Evolutionary conservation across 1,140 invertebrate species (phyloP), one percentile per base, ranked within the genome.

Genomic region (Acromyrmex echinatior): DNA sequence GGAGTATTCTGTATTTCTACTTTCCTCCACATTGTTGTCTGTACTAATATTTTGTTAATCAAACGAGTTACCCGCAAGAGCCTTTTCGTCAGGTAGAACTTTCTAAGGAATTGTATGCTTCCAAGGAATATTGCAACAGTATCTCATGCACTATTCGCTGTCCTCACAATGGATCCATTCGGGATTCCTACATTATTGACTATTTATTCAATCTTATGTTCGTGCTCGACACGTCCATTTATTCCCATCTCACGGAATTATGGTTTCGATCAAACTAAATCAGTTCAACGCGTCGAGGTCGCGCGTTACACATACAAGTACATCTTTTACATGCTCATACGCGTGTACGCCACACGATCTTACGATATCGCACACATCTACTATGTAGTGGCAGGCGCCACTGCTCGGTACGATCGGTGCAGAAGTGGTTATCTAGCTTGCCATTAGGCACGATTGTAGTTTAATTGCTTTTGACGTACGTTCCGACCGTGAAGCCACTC

Each of bases 381-480:
- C 25, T 16, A 84, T 49, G 45, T 45, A 88, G 74, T 76, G 76
- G 62, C 63, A 87, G 84, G 71, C 56, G 84, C 51, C 63, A 5
- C 51, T 77, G 65, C 58, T 71, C 39, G 82, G 35, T 81, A 71
- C 82, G 77, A 78, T 70, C 12, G 58, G 45, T 21, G 35, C 86
- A 74, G 53, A 86, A 88, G 63, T 58, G 60, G 89, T 91, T 88
- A 91, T 86, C 86, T 86, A 28, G 76, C 39, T 68, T 58, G 65
- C 76, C 63, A 85, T 90, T 90, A 91, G 60, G 56, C 74, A 91
- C 86, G 86, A 91, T 90, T 90, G 86, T 90, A 90, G 90, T 91
- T 91, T 91, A 91, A 91, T 91, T 91, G 91, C 88, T 91, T 91
- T 68, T 84, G 86, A 90, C 78, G 73, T 71, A 49, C 58, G 65